These are phyloP conservation scores for Cassiopea xamachana DNA, from an alignment of 30 jellyfish, hydroid and myxozoan species.

Conservation along the genomic window DNA sequence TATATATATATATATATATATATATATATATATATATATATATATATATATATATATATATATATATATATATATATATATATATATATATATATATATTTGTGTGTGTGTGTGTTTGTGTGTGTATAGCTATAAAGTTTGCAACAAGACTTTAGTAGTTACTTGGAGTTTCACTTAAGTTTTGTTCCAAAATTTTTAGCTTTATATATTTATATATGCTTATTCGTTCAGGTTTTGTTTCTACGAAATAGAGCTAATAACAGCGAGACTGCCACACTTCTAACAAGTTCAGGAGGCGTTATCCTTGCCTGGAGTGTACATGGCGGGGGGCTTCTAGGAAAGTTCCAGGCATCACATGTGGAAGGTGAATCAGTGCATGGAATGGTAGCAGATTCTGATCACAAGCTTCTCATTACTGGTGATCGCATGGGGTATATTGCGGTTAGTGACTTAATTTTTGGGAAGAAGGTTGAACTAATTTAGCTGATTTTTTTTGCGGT, in stretches of 20 bases:
- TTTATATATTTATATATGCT: not conserved
- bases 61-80: no score
- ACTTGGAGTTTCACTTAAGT: no score
- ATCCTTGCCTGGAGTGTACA: conserved; percentile 93
- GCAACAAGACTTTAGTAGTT: no score
- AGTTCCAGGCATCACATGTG: conserved; percentile 70
- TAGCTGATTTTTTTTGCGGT: no score
- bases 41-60: no score
- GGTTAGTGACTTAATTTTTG: conserved; percentile 5
- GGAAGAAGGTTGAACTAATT: no score
- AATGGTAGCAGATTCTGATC: conserved; percentile 70
- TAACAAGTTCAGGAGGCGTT: conserved; percentile 77
- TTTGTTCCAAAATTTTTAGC: not conserved
- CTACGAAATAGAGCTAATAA: conserved; percentile 68
- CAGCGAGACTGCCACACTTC: conserved; percentile 73
- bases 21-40: no score
- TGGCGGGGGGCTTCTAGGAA: conserved; percentile 82
- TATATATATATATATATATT: no score
- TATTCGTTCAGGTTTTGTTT: conserved; percentile 64
- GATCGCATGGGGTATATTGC: conserved; percentile 84
- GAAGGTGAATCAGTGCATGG: conserved; percentile 81
- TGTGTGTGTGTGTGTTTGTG: no score
- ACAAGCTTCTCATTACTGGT: conserved; percentile 79
- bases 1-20: no score
- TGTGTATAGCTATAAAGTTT: no score